Evolutionary conservation across 2,113 vertebrate genomes (phyloP), one percentile per base, ranked within the genome.

Genomic region (Carassius gibelio): DNA sequence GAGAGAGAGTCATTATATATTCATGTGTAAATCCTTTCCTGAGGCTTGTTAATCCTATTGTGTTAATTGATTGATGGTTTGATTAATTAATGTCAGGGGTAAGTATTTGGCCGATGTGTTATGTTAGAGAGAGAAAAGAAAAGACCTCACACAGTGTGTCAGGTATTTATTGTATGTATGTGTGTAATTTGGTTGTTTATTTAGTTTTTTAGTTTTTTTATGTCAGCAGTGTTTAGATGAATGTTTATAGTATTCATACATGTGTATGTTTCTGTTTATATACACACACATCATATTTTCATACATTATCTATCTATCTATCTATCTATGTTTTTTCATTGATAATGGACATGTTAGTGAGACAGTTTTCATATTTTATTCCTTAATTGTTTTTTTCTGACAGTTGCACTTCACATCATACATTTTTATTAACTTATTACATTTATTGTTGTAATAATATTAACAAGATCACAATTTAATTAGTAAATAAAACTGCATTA

Each of bases 11-110:
- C 80, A 82, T 82, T 82, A 55, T 55, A 82, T 69, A 71, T 82
- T 82, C 80, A 82, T 69, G 79, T 66, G 45, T 55, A 82, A 82
- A 82, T 82, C 80, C 64, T 64, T 68, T 82, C 64, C 80, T 48
- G 34, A 82, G 80, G 80, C 62, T 71, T 82, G 80, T 82, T 82
- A 82, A 82, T 82, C 80, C 80, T 82, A 82, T 82, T 82, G 80
- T 82, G 80, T 82, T 82, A 82, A 82, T 82, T 82, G 80, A 82
- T 82, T 82, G 80, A 82, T 82, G 64, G 80, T 82, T 71, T 71
- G 80, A 82, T 71, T 69, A 55, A 82, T 82, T 69, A 71, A 82
- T 82, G 80, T 82, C 80, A 82, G 64, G 38, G 34, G 48, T 55
- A 69, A 36, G 80, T 71, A 55, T 82, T 52, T 69, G 64, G 45